phyloP scores from a whole-genome alignment of 2,888 invertebrate genomes.

The Acrobasis suavella region DNA sequence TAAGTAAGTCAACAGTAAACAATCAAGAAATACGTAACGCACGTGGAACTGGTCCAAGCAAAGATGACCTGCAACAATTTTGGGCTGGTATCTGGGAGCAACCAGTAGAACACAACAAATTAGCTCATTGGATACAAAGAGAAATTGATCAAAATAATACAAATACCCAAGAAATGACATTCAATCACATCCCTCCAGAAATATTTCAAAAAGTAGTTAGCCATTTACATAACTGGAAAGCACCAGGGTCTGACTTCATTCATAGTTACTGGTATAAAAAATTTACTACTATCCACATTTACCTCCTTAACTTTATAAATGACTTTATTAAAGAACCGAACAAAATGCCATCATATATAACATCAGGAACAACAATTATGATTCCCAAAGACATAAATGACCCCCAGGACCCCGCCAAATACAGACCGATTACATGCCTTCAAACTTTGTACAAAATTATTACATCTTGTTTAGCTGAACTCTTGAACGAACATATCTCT shows the following conservation, averaged over 20 bases:
- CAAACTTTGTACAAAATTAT: conserved; percentile 37
- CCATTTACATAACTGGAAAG: conserved; percentile 26
- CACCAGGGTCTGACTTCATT: conserved; percentile 30
- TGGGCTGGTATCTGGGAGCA: conserved; percentile 25
- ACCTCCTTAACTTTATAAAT: conserved; percentile 23
- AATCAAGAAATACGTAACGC: not conserved
- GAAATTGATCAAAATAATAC: conserved; percentile 5
- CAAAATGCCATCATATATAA: conserved; percentile 28
- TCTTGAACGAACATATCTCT: conserved; percentile 30
- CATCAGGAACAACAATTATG: conserved; percentile 33
- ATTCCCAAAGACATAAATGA: conserved; percentile 25
- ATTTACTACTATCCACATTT: conserved; percentile 22
- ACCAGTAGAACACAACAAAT: conserved; percentile 20
- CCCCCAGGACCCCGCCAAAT: conserved; percentile 37
- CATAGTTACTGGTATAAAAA: conserved; percentile 33
- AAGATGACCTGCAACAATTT: conserved; percentile 13
- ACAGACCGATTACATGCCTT: conserved; percentile 39
- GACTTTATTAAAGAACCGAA: conserved; percentile 25
- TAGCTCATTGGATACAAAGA: conserved; percentile 18
- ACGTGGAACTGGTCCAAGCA: no score
- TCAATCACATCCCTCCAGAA: conserved; percentile 15
- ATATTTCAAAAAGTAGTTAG: conserved; percentile 17
- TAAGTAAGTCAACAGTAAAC: conserved; percentile 6
- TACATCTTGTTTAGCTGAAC: conserved; percentile 31
- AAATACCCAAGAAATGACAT: conserved; percentile 15